Conservation (phyloP, 2,113 vertebrate genomes). For the Tautogolabrus adspersus region DNA sequence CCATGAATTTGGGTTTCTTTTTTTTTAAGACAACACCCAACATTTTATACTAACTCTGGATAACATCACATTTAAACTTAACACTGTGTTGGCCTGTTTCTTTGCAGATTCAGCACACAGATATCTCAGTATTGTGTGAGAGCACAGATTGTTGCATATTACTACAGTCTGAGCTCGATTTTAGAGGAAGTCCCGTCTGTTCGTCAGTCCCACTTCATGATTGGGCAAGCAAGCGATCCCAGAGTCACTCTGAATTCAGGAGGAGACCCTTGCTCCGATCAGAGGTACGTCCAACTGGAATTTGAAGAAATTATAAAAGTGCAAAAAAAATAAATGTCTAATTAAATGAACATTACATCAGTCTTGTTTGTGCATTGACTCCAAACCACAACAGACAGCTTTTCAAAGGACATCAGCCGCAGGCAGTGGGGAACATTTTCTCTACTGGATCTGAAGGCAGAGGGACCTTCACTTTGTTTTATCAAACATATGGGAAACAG, state of each 20-base stretch:
- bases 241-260: conserved; percentile 51
- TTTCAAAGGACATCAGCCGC: too few species aligned
- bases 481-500: too few species aligned
- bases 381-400: too few species aligned
- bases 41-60: too few species aligned
- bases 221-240: conserved; percentile 37
- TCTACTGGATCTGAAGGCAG: too few species aligned
- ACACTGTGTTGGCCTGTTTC: neutral
- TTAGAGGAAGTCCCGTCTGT: conserved; percentile 77
- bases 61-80: neutral
- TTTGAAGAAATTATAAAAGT: too few species aligned
- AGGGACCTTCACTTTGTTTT: too few species aligned
- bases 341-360: too few species aligned
- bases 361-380: too few species aligned
- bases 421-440: too few species aligned
- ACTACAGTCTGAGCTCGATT: conserved; percentile 74
- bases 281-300: conserved; percentile 55
- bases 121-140: conserved; percentile 75
- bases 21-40: neutral
- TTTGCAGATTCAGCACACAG: conserved; percentile 69
- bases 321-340: too few species aligned
- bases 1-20: neutral
- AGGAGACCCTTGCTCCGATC: conserved; percentile 60
- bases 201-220: conserved; percentile 79
- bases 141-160: conserved; percentile 79